Evolutionary conservation across 2,797 vertebrate genomes (phyloP), one percentile per base, ranked within the genome.

Genomic region (Acanthiza pusilla): DNA sequence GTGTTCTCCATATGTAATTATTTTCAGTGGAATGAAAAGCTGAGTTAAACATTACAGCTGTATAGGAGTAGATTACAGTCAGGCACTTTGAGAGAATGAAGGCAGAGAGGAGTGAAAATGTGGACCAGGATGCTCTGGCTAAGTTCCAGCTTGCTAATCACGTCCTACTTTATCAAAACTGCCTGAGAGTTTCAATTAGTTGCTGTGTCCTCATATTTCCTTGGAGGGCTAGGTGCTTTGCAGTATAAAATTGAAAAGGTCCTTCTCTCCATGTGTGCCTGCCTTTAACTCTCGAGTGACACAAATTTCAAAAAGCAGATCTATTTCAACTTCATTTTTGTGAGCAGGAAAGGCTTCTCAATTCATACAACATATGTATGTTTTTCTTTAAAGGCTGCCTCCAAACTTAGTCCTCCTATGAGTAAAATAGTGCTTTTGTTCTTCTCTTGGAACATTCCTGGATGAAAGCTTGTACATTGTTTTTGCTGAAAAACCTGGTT

Each of bases 1-100:
- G 90, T 96, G 77, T 91, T 96, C 63, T 89, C 87, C 77, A 77
- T 89, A 76, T 81, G 90, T 88, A 97, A 96, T 95, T 96, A 94
- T 88, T 95, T 94, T 80, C 84, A 60, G 54, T 90, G 79, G 68
- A 81, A 91, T 92, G 68, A 85, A 91, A 92, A 94, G 22, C 32
- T 61, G 72, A 93, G 57, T 90, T 91, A 63, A 79, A 77, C 36
- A 50, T 68, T 89, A 74, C 34, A 83, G 48, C 62, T 82, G 30
- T 55, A 92, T 89, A 67, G 43, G 23, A 53, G 48, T 80, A 88
- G 75, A 83, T 84, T 86, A 65, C 2, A 17, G 62, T 62, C 68
- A 90, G 66, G 25, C 38, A 76, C 75, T 89, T 76, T 22, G 50
- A 93, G 83, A 55, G 50, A 60, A 88, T 36, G 61, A 67, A 89